Percentiles rank a stretch among this genome's conserved stretches.
phyloP scores from a whole-genome alignment of 2,113 vertebrate genomes.

The Labrus mixtus region DNA sequence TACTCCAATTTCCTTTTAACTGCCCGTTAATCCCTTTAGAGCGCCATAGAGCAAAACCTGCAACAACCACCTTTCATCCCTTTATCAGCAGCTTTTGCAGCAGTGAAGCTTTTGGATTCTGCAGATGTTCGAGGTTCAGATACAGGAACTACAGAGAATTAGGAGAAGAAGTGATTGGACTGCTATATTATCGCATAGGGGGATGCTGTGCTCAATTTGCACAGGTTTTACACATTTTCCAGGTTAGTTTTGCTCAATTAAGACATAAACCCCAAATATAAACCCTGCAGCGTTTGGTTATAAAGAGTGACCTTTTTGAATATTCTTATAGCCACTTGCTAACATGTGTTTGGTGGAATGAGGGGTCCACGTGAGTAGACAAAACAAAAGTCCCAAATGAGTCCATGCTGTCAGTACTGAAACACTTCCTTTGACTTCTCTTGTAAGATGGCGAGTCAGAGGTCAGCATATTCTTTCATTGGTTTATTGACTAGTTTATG shows the following conservation, averaged over 20 bases:
- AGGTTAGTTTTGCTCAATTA: too few relatives aligned
- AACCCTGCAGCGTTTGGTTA: too few relatives aligned
- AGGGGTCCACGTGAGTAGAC: background rate
- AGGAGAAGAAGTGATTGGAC: constrained; percentile 24
- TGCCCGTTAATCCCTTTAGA: constrained; percentile 75
- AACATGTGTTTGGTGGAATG: too few relatives aligned
- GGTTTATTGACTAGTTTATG: too few relatives aligned
- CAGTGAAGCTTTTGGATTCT: constrained; percentile 16
- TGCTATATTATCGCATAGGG: background rate
- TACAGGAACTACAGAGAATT: constrained; percentile 15
- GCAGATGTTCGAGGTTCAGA: constrained; percentile 5
- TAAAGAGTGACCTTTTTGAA: too few relatives aligned
- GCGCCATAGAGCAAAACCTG: constrained; percentile 54
- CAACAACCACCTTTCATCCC: constrained; percentile 39
- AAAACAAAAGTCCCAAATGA: background rate
- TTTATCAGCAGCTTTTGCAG: constrained; percentile 19
- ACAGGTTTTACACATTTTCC: background rate
- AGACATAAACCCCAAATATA: too few relatives aligned
- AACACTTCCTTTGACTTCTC: background rate
- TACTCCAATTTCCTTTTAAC: constrained; percentile 81
- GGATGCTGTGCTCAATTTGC: too few relatives aligned
- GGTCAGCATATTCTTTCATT: background rate
- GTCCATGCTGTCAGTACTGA: background rate
- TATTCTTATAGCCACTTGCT: too few relatives aligned
- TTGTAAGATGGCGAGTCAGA: background rate